Evolutionary conservation across 2,113 vertebrate genomes (phyloP), one percentile per base, ranked within the genome.

Genomic region (Aegypius monachus): DNA sequence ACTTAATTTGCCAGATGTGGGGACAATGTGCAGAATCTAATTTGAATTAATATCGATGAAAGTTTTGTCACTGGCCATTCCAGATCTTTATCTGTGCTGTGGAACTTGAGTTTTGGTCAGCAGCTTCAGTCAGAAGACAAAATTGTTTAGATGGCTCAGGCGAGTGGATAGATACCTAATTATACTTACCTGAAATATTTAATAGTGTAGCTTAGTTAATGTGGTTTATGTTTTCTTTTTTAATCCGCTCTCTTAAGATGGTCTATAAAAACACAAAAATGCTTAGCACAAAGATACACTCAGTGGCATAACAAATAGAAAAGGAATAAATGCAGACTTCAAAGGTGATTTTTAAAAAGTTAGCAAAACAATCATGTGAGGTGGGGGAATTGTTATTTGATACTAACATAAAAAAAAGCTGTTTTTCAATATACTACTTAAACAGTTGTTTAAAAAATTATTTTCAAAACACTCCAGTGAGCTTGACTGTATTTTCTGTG

Each of bases 181-280:
- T 72, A 43, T 45, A 36, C 15, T 61, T 82, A 43, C 5, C 9
- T 56, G 66, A 85, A 85, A 16, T 85, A 85, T 14, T 79, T 85
- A 72, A 32, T 47, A 25, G 6, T 21, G 5, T 77, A 65, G 26
- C 13, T 81, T 58, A 43, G 18, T 58, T 72, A 23, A n/a, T 32
- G 16, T 43, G 20, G 5, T 32, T 58, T 70, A 4, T 61, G 8
- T 43, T 72, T 40, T 59, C 70, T 10, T 66, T 94, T 92, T 97
- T 62, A 67, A 72, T 81, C 40, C 27, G 4, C n/a, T 83, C 73
- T 94, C 61, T 88, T 67, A 48, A 86, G 26, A n/a, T 86, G 42
- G 31, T 89, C 90, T 95, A 32, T 74, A 80, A 34, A 95, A 88
- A 59, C 55, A 65, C 36, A 90, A 81, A 93, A 95, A 85, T 72